phyloP scores from a whole-genome alignment of 2,797 vertebrate species.

The Rhinoraja longicauda region DNA sequence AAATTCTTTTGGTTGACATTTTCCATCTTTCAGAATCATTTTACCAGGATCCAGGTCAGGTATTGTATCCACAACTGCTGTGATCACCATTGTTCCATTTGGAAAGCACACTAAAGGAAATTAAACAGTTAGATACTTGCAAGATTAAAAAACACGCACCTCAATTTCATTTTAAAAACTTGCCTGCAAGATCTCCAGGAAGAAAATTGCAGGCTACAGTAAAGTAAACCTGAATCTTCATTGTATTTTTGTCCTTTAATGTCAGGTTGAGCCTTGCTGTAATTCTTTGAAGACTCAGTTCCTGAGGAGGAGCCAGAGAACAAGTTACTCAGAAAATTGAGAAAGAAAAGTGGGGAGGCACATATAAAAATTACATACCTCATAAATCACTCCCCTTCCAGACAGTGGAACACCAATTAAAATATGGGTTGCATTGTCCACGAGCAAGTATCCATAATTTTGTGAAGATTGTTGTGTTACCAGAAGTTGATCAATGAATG shows the following conservation, averaged over 20 bases:
- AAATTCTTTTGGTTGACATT: slow-evolving; percentile 15
- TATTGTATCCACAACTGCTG: not conserved
- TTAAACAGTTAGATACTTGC: not conserved
- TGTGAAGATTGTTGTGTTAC: not conserved
- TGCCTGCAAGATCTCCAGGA: slow-evolving; percentile 3
- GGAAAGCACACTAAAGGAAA: slow-evolving; percentile 19
- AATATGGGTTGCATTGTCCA: not conserved
- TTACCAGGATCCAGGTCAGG: slow-evolving; percentile 12
- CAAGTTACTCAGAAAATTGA: not conserved
- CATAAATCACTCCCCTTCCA: not conserved
- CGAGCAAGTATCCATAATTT: not conserved
- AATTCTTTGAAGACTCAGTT: not conserved
- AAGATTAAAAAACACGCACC: not conserved
- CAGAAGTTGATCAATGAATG: not conserved
- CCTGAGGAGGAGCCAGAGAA: not conserved
- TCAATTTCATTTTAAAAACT: not conserved
- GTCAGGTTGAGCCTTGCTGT: not conserved
- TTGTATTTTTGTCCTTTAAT: not conserved
- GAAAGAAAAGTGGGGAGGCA: not conserved
- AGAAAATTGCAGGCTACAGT: not conserved
- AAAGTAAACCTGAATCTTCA: not conserved
- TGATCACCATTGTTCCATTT: slow-evolving; percentile 10
- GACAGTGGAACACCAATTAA: not conserved
- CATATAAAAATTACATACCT: not conserved
- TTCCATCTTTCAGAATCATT: not conserved